These are phyloP conservation scores for Drosophila sturtevanti DNA, from an alignment of 1,140 invertebrate species.

Conservation along the genomic window DNA sequence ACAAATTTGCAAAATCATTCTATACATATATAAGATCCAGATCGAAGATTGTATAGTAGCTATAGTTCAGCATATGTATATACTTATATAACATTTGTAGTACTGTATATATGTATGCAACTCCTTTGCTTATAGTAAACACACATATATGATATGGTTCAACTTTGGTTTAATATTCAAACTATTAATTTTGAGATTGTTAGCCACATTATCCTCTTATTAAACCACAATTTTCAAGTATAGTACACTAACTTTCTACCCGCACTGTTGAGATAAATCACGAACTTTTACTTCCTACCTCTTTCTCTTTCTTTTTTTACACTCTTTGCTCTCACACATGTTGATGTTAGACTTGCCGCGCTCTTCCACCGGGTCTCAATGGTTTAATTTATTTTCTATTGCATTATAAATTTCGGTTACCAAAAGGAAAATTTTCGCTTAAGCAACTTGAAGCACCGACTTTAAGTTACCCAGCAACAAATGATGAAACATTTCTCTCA, in stretches of 20 bases:
- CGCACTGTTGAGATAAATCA: constrained; percentile 7
- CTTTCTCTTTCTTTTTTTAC: not conserved
- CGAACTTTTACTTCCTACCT: not conserved
- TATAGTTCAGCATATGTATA: too few species aligned
- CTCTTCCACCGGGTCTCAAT: constrained; percentile 11
- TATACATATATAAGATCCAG: too few species aligned
- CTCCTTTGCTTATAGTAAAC: too few species aligned
- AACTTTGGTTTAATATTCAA: too few species aligned
- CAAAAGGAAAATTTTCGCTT: not conserved
- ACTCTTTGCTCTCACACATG: constrained; percentile 9
- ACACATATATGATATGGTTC: too few species aligned
- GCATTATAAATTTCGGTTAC: constrained; percentile 34
- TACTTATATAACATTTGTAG: too few species aligned
- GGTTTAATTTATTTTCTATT: constrained; percentile 45
- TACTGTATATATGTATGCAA: too few species aligned
- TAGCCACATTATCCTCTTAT: not conserved
- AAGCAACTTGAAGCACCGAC: not conserved
- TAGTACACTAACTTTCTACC: not conserved
- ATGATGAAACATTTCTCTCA: not conserved
- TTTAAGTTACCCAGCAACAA: not conserved
- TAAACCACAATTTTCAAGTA: not conserved
- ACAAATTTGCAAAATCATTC: too few species aligned
- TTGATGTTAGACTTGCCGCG: not conserved
- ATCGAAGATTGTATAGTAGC: too few species aligned
- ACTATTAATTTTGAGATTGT: not conserved